Base-by-base conservation (phyloP, 2,113 vertebrate genomes). In the Etheostoma spectabile region DNA sequence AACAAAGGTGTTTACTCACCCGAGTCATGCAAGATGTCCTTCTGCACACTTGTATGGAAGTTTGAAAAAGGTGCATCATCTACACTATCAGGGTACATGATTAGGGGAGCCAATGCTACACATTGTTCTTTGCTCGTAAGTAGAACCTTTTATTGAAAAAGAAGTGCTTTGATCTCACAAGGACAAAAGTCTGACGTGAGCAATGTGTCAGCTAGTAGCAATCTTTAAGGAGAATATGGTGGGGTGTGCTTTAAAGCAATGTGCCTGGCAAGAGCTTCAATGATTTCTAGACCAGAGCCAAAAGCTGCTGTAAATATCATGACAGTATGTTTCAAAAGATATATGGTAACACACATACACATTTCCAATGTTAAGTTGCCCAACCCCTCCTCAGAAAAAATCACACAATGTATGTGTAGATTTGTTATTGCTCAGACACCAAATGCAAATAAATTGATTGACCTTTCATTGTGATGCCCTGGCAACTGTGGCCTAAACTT, bases 381-480 rank as follows among this genome's bases (percentile, higher is more conserved):
- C 22, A 2, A n/a, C 33, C n/a, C 24, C 13, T 4, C 5, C 5
- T 19, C 24, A 30, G 12, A 13, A 70, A 70, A 69, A 19, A 48
- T 21, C 33, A 35, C 30, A 35, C 48, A 35, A 35, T 35, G 14
- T 13, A 46, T 19, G 51, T 42, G 51, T n/a, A 64, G 46, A 68
- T 24, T 6, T 2, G 35, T 27, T n/a, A 30, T n/a, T 38, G 10
- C 27, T 70, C 48, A 24, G 49, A 51, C 42, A 59, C 5, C 4
- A 8, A 2, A 42, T 2, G 35, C 0, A 46, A 19, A 71, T 27
- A 22, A 42, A 73, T 59, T 2, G 42, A 46, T 57, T 35, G 21
- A 74, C 24, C 60, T 82, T 77, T 73, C 3, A 45, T 30, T 12
- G 30, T 19, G 11, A n/a, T 30, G 38, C n/a, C 33, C 56, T 8